These are phyloP conservation scores for Actinernus sp. DNA, from an alignment of 92 coral and sea anemone species.

Conservation along the genomic window DNA sequence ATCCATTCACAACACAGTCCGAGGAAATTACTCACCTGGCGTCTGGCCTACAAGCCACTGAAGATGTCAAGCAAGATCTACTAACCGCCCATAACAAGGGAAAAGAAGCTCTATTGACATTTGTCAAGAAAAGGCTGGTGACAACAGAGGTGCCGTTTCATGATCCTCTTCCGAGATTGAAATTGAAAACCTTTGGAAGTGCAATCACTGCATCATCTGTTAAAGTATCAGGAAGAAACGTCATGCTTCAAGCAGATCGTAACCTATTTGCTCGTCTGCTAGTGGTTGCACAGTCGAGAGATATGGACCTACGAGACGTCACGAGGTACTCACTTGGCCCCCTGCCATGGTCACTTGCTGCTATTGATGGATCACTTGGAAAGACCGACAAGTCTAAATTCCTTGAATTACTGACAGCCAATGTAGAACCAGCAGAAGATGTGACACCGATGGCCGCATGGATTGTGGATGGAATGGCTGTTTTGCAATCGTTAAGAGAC, in stretches of 20 bases:
- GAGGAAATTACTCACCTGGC: slow-evolving; percentile 42
- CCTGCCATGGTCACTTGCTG: slow-evolving; percentile 67
- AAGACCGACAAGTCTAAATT: slow-evolving; percentile 70
- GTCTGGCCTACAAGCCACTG: slow-evolving; percentile 37
- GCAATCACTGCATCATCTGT: slow-evolving; percentile 23
- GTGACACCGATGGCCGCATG: slow-evolving; percentile 64
- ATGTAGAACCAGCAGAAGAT: slow-evolving; percentile 74
- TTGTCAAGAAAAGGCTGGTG: slow-evolving; percentile 22
- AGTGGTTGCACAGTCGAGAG: slow-evolving; percentile 57
- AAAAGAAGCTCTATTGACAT: slow-evolving; percentile 40
- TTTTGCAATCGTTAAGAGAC: slow-evolving; percentile 44
- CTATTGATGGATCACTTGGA: slow-evolving; percentile 70
- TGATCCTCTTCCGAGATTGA: slow-evolving; percentile 38
- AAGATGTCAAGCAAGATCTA: slow-evolving; percentile 40
- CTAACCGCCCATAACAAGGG: slow-evolving; percentile 52
- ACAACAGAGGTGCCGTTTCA: slow-evolving; percentile 42
- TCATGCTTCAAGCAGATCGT: slow-evolving; percentile 64
- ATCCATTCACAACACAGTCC: slow-evolving; percentile 30
- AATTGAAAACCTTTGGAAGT: slow-evolving; percentile 61
- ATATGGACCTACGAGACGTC: slow-evolving; percentile 55
- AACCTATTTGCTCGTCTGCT: slow-evolving; percentile 65
- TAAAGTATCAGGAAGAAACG: slow-evolving; percentile 47
- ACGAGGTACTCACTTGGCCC: slow-evolving; percentile 61
- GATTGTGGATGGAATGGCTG: slow-evolving; percentile 68
- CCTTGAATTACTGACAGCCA: slow-evolving; percentile 26